Evolutionary conservation across 2,888 invertebrate species (phyloP).

Genomic region (Zootermopsis nevadensis): DNA sequence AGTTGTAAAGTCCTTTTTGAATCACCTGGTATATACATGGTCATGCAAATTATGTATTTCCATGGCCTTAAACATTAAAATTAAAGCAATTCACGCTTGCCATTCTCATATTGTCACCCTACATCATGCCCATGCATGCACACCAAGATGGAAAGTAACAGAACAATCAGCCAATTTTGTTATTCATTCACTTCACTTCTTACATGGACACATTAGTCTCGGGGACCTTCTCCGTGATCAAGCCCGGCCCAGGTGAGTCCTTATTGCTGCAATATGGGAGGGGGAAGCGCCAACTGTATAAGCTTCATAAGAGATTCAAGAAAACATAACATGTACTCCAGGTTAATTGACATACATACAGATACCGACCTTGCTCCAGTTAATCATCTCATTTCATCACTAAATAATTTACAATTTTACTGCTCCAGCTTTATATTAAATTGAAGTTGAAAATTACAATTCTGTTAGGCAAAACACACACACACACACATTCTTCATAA

Average conservation of each 20-base stretch:
- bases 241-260: constrained; percentile 71
- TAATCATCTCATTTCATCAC: neutral
- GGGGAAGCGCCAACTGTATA: constrained; percentile 97
- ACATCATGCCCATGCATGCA: constrained; percentile 18
- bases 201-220: constrained; percentile 69
- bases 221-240: constrained; percentile 61
- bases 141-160: constrained; percentile 1
- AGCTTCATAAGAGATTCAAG: constrained; percentile 66
- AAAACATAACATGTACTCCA: constrained; percentile 18
- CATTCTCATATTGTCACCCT: neutral
- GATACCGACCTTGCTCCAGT: constrained; percentile 14
- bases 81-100: neutral
- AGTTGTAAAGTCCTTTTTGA: too few species aligned
- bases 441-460: too few species aligned
- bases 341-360: constrained; percentile 20
- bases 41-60: neutral
- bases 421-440: too few species aligned
- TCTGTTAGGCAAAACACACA: too few species aligned
- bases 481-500: too few species aligned
- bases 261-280: constrained; percentile 96
- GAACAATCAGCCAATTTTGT: constrained; percentile 42
- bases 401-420: too few species aligned
- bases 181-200: constrained; percentile 56
- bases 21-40: too few species aligned
- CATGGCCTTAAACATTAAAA: neutral